A percentile compares a stretch with the other conserved stretches of the same genome.
Evolutionary conservation across 1,140 invertebrate species (phyloP).

Genomic region (Drosophila paulistorum): DNA sequence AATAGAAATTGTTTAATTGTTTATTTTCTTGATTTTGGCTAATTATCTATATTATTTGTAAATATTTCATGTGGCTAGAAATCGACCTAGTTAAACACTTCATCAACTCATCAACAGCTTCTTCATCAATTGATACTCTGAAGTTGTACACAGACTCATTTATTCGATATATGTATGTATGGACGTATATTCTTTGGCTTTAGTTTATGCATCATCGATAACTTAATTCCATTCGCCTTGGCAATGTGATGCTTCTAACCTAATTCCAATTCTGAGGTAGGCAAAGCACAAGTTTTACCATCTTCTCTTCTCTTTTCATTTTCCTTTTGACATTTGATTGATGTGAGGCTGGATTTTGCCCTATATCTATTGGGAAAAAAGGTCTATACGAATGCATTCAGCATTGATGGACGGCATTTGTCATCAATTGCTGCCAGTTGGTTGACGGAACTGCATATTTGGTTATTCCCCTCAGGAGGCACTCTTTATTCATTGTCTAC

Average conservation of each 20-base stretch:
- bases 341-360: constrained; percentile 14
- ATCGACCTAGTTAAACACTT: constrained; percentile 53
- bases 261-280: constrained; percentile 49
- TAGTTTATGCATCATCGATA: constrained; percentile 50
- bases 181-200: constrained; percentile 53
- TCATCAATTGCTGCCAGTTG: constrained; percentile 40
- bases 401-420: constrained; percentile 39
- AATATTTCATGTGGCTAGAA: not conserved
- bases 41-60: not conserved
- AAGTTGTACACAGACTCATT: not conserved
- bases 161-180: not conserved
- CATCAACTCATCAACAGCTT: constrained; percentile 36
- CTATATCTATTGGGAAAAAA: constrained; percentile 25
- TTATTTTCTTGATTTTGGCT: not conserved
- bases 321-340: constrained; percentile 16
- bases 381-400: constrained; percentile 27
- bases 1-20: not conserved
- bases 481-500: not conserved
- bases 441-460: constrained; percentile 41
- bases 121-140: constrained; percentile 37
- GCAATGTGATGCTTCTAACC: constrained; percentile 72
- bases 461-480: constrained; percentile 20
- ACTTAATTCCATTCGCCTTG: constrained; percentile 60
- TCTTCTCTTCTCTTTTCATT: constrained; percentile 24
- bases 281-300: constrained; percentile 31